Base-by-base conservation (phyloP, 2,797 vertebrate species). In the Peromyscus melanophrys region DNA sequence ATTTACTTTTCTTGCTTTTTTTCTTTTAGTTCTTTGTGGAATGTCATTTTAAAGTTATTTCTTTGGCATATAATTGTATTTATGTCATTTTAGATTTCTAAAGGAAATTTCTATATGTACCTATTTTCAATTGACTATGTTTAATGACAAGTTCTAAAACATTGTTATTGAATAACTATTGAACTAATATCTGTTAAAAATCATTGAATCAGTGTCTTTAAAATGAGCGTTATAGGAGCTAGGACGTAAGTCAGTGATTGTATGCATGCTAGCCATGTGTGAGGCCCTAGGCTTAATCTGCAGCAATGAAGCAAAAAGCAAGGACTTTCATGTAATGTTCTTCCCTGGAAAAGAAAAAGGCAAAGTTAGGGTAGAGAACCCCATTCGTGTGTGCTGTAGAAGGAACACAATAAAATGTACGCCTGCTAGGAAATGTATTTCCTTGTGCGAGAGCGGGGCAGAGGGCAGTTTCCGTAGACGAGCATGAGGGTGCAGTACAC, bases 61-160 rank as follows among this genome's bases (percentile, higher is more conserved):
- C 3, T 29, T 69, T 78, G 40, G n/a, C 49, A 69, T 76, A 16
- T 59, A 76, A 57, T 55, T 89, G 12, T 34, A 34, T 11, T 31
- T 80, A 23, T 84, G 19, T 46, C 43, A 63, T 76, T 63, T 90
- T 87, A 84, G 31, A 93, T 69, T 96, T 96, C 46, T 46, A 49
- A 29, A 67, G 17, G 31, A 88, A 95, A 52, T 27, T 83, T 11
- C 25, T 95, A 0, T 34, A 82, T 73, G 17, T 77, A 12, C 57
- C 23, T 90, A 23, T 77, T 27, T 96, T 92, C 17, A 83, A 23
- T 89, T 89, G 91, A 31, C 0, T 61, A 2, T 85, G 23, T 49
- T 85, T 83, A 96, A 88, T 71, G 77, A 65, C 63, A 88, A 90
- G 7, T 84, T 89, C 43, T 31, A 69, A 63, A 31, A 63, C 83